Conservation (phyloP, 2,797 vertebrate species). For the Acanthurus lineatus region DNA sequence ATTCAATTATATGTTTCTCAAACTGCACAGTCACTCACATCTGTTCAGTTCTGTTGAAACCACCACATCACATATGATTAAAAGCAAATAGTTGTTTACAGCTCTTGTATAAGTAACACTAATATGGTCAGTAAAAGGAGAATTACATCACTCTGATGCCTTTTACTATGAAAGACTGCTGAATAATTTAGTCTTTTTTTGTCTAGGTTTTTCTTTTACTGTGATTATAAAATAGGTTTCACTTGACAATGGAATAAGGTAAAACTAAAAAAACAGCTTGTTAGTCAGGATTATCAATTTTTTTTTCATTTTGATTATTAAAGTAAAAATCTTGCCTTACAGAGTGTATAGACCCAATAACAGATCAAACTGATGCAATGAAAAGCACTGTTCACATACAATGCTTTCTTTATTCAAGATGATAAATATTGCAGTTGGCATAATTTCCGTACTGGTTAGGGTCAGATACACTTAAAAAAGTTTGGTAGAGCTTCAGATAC, state of each 20-base stretch:
- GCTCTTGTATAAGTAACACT: not conserved
- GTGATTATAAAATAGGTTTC: not conserved
- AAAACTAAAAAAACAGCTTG: not conserved
- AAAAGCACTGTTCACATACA: not conserved
- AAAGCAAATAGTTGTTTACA: not conserved
- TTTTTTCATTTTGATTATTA: not conserved
- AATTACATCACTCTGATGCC: not conserved
- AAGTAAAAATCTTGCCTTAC: not conserved
- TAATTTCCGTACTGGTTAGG: conserved; percentile 42
- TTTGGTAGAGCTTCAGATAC: not conserved
- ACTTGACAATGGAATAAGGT: not conserved
- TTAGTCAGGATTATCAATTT: not conserved
- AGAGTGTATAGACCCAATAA: not conserved
- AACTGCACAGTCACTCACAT: not conserved
- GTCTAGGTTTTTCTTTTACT: not conserved
- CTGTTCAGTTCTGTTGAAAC: not conserved
- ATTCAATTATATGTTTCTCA: not conserved
- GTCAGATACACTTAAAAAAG: conserved; percentile 34
- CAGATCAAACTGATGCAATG: conserved; percentile 28
- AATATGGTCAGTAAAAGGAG: not conserved
- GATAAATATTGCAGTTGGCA: conserved; percentile 24
- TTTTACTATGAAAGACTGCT: not conserved
- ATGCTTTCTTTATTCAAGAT: conserved; percentile 29
- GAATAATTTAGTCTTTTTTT: not conserved
- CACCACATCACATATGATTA: not conserved